Base-by-base conservation (phyloP, 2,113 vertebrate genomes). In the Panurus biarmicus region DNA sequence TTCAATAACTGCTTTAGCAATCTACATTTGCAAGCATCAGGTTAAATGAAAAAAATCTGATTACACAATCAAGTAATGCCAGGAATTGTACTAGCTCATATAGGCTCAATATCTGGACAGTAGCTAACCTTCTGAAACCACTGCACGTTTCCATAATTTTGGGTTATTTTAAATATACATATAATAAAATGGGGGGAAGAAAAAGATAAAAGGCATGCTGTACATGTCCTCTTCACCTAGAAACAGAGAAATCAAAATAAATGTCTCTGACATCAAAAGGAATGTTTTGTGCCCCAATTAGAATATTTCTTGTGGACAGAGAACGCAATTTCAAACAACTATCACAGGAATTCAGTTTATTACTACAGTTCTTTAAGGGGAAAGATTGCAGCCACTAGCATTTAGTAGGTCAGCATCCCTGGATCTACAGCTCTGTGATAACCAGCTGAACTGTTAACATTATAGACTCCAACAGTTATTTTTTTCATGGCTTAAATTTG, bases 161-260 rank as follows among this genome's bases (percentile, higher is more conserved):
- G n/a, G n/a, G n/a, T 16, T 10, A 7, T 40, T 51, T 38, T 50
- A 16, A 5, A 4, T 44, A 33, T 1, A 47, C 9, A 38, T 50
- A 18, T 44, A 44, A 57, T 42, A 57, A 42, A 24, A 9, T 0
- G 4, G 1, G 1, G 11, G 11, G 8, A 6, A 7, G 26, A 36
- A 36, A 36, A 47, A 29, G 5, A n/a, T 23, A 18, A 62, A 57
- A 70, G 6, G 19, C 19, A 33, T 0, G 0, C 6, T 80, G 7
- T 8, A 28, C 10, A 14, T 6, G 3, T 56, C 4, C 10, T 35
- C 25, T 76, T 60, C 13, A 48, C 50, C 14, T 44, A 65, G 67
- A 70, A 85, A 65, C 8, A 79, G 11, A 61, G 9, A 78, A 86
- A 89, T 67, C 22, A 75, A 17, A 85, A 67, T 29, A 72, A 89